A percentile compares a stretch with the other conserved stretches of the same genome.
Conservation (phyloP, 2,888 invertebrate species). For the Microplitis manilae region DNA sequence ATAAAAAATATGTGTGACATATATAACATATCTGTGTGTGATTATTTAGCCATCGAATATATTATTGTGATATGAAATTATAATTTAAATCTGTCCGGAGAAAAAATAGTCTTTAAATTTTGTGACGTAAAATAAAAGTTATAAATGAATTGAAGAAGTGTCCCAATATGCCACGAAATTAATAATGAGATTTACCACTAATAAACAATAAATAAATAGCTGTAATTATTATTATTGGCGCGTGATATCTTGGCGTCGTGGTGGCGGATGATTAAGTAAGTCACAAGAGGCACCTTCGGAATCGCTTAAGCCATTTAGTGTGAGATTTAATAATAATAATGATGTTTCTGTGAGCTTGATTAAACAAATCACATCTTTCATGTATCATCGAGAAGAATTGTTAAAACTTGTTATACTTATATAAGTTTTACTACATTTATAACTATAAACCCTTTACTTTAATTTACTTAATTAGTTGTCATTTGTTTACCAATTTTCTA, state of each 20-base stretch:
- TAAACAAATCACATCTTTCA: conserved; percentile 47
- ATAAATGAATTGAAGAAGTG: conserved; percentile 32
- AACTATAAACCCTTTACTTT: conserved; percentile 61
- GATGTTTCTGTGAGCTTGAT: conserved; percentile 41
- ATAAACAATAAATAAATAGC: conserved; percentile 58
- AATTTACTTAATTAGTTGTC: conserved; percentile 44
- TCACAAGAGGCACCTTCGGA: conserved; percentile 10
- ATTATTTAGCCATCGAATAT: no score
- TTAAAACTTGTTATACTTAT: conserved; percentile 58
- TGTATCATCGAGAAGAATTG: conserved; percentile 48
- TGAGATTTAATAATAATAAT: conserved; percentile 17
- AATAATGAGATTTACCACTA: conserved; percentile 64
- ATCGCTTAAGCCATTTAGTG: conserved; percentile 38
- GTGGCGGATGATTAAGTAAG: conserved; percentile 28
- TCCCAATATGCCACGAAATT: conserved; percentile 63
- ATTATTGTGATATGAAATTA: no score
- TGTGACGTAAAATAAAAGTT: no score
- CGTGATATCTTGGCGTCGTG: conserved; percentile 23
- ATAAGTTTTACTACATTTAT: conserved; percentile 60
- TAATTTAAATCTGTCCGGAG: no score
- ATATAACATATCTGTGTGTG: no score
- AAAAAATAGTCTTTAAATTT: no score
- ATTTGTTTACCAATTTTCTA: conserved; percentile 12
- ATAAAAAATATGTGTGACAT: no score
- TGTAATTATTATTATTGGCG: background rate